Conservation (phyloP, 1,140 invertebrate genomes). For the Scaptomyza hsui region DNA sequence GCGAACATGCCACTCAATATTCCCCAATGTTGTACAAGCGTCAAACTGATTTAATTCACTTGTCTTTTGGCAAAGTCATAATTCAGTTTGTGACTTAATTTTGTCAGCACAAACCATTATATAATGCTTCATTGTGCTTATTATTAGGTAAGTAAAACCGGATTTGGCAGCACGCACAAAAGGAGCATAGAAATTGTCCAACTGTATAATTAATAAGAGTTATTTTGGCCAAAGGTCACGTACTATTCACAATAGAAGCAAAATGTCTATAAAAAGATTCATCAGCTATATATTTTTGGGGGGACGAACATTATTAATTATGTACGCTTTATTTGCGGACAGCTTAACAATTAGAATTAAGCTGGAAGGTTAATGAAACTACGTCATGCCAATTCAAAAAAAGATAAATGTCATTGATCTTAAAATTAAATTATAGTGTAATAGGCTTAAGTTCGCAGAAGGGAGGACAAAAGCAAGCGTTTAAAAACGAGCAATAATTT, state of each 20-base stretch:
- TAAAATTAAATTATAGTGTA: slow-evolving; percentile 35
- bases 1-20: slow-evolving; percentile 40
- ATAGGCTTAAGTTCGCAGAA: not conserved
- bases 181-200: slow-evolving; percentile 1
- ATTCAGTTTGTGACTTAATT: slow-evolving; percentile 11
- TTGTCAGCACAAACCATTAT: not conserved
- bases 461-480: slow-evolving; percentile 18
- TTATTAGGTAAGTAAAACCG: not conserved
- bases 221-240: slow-evolving; percentile 24
- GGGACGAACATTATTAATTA: slow-evolving; percentile 24
- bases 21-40: slow-evolving; percentile 4
- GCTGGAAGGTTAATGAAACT: slow-evolving; percentile 30
- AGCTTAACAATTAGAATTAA: slow-evolving; percentile 12
- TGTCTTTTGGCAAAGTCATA: not conserved
- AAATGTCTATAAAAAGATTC: slow-evolving; percentile 20
- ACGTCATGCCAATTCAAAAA: slow-evolving; percentile 38
- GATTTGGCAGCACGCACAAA: not conserved
- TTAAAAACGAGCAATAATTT: slow-evolving; percentile 19
- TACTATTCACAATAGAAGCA: slow-evolving; percentile 10
- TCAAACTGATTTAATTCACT: not conserved
- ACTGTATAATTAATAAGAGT: slow-evolving; percentile 3
- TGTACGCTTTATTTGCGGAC: not conserved
- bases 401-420: slow-evolving; percentile 42
- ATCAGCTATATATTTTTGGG: slow-evolving; percentile 12
- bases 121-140: not conserved